These are phyloP conservation scores for Temnothorax rugatulus DNA, from an alignment of 2,888 invertebrate genomes.

Conservation along the genomic window DNA sequence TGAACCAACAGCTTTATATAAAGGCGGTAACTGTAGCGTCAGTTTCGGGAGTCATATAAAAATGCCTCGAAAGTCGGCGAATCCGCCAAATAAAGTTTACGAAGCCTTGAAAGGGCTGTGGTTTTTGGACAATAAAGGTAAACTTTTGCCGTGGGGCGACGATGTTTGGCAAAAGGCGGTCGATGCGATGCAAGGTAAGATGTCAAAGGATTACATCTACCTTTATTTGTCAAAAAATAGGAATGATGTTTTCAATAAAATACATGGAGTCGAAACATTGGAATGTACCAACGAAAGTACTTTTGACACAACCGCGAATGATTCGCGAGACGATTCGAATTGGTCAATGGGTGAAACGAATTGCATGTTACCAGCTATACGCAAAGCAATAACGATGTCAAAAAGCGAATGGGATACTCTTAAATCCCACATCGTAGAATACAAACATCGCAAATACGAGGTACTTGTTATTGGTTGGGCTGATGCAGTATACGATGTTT, in stretches of 20 bases:
- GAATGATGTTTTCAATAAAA: not conserved
- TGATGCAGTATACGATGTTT: not conserved
- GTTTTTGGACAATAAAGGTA: not conserved
- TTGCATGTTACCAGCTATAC: not conserved
- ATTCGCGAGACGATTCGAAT: too few relatives aligned
- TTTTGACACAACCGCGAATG: too few relatives aligned
- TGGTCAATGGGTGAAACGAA: too few relatives aligned
- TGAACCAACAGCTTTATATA: too few relatives aligned
- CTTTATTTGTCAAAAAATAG: too few relatives aligned
- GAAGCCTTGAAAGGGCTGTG: not conserved
- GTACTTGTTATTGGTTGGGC: constrained; percentile 2
- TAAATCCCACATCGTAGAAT: not conserved
- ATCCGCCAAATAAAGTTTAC: not conserved
- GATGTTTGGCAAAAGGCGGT: constrained; percentile 3
- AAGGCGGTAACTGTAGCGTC: too few relatives aligned
- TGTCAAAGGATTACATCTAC: not conserved
- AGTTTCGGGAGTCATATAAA: not conserved
- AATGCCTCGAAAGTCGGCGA: not conserved
- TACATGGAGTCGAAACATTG: not conserved
- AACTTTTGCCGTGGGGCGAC: not conserved
- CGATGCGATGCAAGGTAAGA: not conserved
- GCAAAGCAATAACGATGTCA: not conserved
- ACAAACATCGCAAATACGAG: not conserved
- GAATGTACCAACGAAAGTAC: too few relatives aligned
- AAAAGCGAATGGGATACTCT: constrained; percentile 10